A percentile compares a stretch with the other conserved stretches of the same genome.
phyloP scores from a whole-genome alignment of 2,888 invertebrate genomes.

The Stramonita haemastoma region DNA sequence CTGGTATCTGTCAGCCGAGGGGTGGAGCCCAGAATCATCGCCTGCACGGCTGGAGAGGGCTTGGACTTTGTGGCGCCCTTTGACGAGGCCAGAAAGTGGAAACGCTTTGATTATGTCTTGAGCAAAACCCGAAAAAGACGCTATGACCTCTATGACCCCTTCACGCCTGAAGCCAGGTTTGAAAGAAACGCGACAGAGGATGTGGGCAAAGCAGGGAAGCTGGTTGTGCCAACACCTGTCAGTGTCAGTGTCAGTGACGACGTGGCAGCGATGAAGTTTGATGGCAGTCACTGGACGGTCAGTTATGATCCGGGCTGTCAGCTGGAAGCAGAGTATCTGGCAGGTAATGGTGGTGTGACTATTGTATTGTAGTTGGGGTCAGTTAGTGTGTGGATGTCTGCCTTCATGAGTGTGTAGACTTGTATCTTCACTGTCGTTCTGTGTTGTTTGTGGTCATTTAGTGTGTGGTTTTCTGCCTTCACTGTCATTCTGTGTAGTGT shows the following conservation, averaged over 20 bases:
- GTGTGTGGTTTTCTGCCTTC: too few species aligned
- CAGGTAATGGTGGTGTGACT: constrained; percentile 51
- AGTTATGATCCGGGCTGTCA: constrained; percentile 47
- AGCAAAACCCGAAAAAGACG: constrained; percentile 52
- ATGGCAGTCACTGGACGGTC: constrained; percentile 55
- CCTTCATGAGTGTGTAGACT: too few species aligned
- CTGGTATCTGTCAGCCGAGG: constrained; percentile 65
- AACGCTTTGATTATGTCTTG: constrained; percentile 64
- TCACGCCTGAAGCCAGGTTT: constrained; percentile 62
- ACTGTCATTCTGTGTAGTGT: too few species aligned
- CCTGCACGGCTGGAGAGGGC: constrained; percentile 64
- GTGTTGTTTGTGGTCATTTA: too few species aligned
- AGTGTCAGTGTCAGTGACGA: constrained; percentile 45
- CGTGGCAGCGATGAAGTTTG: constrained; percentile 44
- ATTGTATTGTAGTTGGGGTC: too few species aligned
- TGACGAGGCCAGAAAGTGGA: constrained; percentile 66
- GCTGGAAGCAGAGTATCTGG: constrained; percentile 58
- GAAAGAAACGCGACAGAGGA: constrained; percentile 50
- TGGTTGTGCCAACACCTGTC: constrained; percentile 63
- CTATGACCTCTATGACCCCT: constrained; percentile 65
- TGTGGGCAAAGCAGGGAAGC: constrained; percentile 37
- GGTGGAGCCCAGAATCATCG: constrained; percentile 60
- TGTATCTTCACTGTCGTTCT: too few species aligned
- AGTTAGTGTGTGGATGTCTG: too few species aligned
- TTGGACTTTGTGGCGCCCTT: constrained; percentile 66